Base-by-base conservation (phyloP, 1,140 invertebrate species). In the Coboldia fuscipes region DNA sequence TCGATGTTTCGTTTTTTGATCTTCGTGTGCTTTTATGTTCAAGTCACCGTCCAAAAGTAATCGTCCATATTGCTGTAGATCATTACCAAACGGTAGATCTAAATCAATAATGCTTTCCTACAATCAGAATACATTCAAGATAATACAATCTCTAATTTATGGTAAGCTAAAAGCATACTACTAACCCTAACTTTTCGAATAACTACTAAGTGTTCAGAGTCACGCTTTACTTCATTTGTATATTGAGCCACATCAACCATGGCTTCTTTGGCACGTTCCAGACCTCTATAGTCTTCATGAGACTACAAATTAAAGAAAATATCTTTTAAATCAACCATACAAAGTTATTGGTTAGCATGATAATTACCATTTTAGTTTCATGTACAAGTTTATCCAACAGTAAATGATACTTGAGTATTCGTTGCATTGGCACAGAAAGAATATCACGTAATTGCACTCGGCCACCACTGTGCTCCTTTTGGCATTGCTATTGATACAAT, bases 161-260 rank as follows among this genome's bases (percentile, higher is more conserved):
- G n/a, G 30, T 15, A 10, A 31, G n/a, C n/a, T n/a, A n/a, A 16
- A 22, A 13, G 19, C 26, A 12, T 16, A 12, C 36, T 42, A 34
- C 40, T 46, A 45, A 71, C 68, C 62, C 90, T 79, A 36, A 96
- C 78, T 59, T 90, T 84, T 39, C 72, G 70, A 42, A 97, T 88
- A 32, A 97, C 74, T 38, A 81, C 73, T 15, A 94, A 58, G 33
- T 84, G 83, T 51, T 97, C 92, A 33, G 81, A 88, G 60, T 97
- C 92, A 30, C 92, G 61, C 47, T 94, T 96, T n/a, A 94, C 86
- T 65, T 97, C 93, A 55, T 98, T 97, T 38, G 94, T 93, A 58
- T 89, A 98, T 45, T 89, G 74, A 10, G 90, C 88, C 19, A 98
- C 74, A 58, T 98, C 92, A 37, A 89, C 70, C 92, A 97, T 98